phyloP scores from a whole-genome alignment of 2,797 vertebrate species.

The Enteromius viviparus region DNA sequence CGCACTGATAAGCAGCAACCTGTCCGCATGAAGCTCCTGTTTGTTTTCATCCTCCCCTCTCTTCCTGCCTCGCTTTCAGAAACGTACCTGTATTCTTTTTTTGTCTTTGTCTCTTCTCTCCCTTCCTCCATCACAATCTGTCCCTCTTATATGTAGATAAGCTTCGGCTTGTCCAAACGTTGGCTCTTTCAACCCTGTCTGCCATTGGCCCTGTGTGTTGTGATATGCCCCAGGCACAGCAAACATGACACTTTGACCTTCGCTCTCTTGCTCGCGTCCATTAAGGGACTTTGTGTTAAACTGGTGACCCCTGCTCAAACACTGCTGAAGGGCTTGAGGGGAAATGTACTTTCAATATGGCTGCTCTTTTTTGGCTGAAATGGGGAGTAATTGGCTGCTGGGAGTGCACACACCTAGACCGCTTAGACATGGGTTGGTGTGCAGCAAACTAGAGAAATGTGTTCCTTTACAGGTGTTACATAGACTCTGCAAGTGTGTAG shows the following conservation, averaged over 20 bases:
- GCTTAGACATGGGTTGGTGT: not conserved
- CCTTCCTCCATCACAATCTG: constrained; percentile 19
- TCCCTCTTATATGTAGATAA: constrained; percentile 49
- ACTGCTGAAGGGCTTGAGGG: constrained; percentile 42
- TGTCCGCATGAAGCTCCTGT: constrained; percentile 36
- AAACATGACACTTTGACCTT: constrained; percentile 81
- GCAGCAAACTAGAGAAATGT: not conserved
- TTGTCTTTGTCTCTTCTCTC: not conserved
- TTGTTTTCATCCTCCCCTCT: constrained; percentile 40
- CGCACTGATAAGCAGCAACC: constrained; percentile 45
- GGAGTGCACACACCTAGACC: constrained; percentile 5
- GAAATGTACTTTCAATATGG: constrained; percentile 63
- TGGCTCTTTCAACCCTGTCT: constrained; percentile 62
- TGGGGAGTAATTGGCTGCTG: constrained; percentile 15
- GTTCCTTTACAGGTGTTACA: not conserved
- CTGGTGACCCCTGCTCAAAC: constrained; percentile 57
- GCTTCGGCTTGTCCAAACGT: constrained; percentile 61
- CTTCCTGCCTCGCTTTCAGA: constrained; percentile 23
- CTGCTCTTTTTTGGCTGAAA: constrained; percentile 27
- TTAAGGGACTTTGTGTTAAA: constrained; percentile 72
- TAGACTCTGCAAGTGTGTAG: not conserved
- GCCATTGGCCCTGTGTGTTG: constrained; percentile 68
- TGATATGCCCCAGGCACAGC: constrained; percentile 76
- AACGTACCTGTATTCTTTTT: constrained; percentile 26
- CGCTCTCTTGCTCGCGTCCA: constrained; percentile 63